Conservation (phyloP, 2,888 invertebrate species). For the Polylopha cassiicola region DNA sequence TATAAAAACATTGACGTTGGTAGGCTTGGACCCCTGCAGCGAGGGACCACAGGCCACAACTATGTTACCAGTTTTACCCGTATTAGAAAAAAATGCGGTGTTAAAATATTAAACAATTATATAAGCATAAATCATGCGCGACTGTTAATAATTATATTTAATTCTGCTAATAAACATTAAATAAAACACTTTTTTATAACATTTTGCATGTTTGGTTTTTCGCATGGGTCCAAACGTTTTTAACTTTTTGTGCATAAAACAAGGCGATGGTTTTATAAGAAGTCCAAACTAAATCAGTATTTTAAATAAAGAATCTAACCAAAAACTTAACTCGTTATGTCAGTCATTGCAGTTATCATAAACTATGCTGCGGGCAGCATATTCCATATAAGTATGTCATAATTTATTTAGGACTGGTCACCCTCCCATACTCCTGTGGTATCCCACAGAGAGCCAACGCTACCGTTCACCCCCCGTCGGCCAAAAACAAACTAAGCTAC, state of each 20-base stretch:
- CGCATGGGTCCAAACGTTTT: too few species aligned
- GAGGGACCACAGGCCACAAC: constrained; percentile 32
- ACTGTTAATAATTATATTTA: neutral
- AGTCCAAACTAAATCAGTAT: too few species aligned
- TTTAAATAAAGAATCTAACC: too few species aligned
- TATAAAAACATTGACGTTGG: constrained; percentile 26
- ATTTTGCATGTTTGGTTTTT: too few species aligned
- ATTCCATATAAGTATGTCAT: too few species aligned
- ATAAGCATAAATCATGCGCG: constrained; percentile 7
- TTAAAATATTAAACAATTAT: constrained; percentile 11
- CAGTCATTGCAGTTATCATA: too few species aligned
- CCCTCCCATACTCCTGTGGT: constrained; percentile 40
- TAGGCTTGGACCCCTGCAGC: constrained; percentile 35
- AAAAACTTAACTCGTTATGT: too few species aligned
- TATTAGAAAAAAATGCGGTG: constrained; percentile 8
- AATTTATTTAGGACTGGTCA: constrained; percentile 36
- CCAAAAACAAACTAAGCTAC: constrained; percentile 46
- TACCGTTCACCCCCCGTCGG: constrained; percentile 69
- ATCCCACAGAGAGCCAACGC: constrained; percentile 63
- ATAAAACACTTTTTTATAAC: neutral
- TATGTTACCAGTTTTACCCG: constrained; percentile 19
- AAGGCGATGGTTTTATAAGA: too few species aligned
- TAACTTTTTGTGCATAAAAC: too few species aligned
- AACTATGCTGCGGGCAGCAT: too few species aligned
- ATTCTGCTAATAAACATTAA: too few species aligned